Evolutionary conservation across 2,888 invertebrate species (phyloP).

Genomic region (Mellilla xanthometata): DNA sequence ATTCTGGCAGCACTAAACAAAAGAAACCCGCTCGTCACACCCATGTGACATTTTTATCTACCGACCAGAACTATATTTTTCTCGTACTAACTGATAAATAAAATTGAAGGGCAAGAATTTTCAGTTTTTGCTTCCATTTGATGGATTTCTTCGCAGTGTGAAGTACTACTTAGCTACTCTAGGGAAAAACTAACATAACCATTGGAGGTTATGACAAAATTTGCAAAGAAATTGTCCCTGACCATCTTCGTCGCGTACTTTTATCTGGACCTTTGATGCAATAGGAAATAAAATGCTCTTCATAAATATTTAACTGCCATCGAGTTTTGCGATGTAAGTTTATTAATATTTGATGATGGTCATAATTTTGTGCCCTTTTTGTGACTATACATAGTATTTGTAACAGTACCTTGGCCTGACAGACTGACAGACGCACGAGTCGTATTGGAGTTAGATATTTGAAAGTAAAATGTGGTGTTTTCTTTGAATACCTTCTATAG

Average conservation of each 20-base stretch:
- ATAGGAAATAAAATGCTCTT: slow-evolving; percentile 8
- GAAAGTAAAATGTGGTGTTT: too few species aligned
- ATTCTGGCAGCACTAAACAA: slow-evolving; percentile 7
- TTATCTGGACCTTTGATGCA: not conserved
- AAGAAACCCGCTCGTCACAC: slow-evolving; percentile 4
- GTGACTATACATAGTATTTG: not conserved
- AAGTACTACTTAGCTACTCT: not conserved
- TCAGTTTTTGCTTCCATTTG: slow-evolving; percentile 8
- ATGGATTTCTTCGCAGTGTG: slow-evolving; percentile 6
- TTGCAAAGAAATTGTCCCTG: slow-evolving; percentile 2
- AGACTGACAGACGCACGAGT: too few species aligned
- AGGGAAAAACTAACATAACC: slow-evolving; percentile 10
- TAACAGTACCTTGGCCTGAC: too few species aligned
- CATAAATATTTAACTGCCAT: slow-evolving; percentile 10
- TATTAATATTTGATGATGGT: slow-evolving; percentile 1
- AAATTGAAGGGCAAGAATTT: slow-evolving; percentile 7
- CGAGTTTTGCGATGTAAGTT: not conserved
- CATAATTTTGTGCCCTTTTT: not conserved
- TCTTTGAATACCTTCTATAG: too few species aligned
- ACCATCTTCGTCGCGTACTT: slow-evolving; percentile 7
- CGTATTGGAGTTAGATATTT: too few species aligned
- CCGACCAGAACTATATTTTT: slow-evolving; percentile 7
- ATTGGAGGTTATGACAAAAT: slow-evolving; percentile 13
- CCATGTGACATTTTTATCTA: not conserved
- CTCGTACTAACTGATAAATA: slow-evolving; percentile 1